A percentile compares a stretch with the other conserved stretches of the same genome.
phyloP scores from a whole-genome alignment of 1,140 invertebrate species.

The Zophobas morio region DNA sequence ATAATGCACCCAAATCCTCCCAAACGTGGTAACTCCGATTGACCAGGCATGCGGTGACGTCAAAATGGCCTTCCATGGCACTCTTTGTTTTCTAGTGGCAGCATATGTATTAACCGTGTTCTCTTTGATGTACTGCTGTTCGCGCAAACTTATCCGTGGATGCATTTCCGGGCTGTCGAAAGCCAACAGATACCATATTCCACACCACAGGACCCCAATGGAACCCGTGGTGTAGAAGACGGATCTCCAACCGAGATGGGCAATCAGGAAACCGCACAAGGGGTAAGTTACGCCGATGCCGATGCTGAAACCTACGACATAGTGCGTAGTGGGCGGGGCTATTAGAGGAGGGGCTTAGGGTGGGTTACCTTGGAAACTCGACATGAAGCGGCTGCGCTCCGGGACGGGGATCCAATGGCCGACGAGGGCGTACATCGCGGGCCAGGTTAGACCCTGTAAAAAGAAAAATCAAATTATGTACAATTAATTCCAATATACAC shows the following conservation, averaged over 20 bases:
- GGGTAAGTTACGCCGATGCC: conserved; percentile 82
- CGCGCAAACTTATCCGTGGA: conserved; percentile 80
- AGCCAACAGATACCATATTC: conserved; percentile 83
- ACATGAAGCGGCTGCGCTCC: conserved; percentile 84
- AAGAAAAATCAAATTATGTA: neutral
- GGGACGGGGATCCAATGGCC: conserved; percentile 87
- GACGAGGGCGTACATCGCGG: conserved; percentile 88
- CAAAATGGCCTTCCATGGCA: conserved; percentile 85
- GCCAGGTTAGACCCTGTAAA: conserved; percentile 86
- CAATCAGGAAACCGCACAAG: conserved; percentile 79
- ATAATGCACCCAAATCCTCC: conserved; percentile 82
- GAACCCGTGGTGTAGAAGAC: conserved; percentile 82
- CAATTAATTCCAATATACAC: no score
- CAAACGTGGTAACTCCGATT: conserved; percentile 82
- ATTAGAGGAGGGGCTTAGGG: neutral
- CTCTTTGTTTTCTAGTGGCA: conserved; percentile 66
- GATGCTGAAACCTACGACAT: conserved; percentile 78
- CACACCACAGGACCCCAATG: conserved; percentile 74
- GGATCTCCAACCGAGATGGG: conserved; percentile 76
- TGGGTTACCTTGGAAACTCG: conserved; percentile 78
- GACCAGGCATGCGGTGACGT: conserved; percentile 86
- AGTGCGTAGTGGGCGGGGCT: neutral
- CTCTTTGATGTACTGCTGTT: conserved; percentile 80
- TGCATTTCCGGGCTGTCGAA: conserved; percentile 82
- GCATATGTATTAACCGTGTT: conserved; percentile 73